Evolutionary conservation across 1,140 invertebrate species (phyloP), one percentile per base, ranked within the genome.

Genomic region (Pseudomyrmex dendroicus): DNA sequence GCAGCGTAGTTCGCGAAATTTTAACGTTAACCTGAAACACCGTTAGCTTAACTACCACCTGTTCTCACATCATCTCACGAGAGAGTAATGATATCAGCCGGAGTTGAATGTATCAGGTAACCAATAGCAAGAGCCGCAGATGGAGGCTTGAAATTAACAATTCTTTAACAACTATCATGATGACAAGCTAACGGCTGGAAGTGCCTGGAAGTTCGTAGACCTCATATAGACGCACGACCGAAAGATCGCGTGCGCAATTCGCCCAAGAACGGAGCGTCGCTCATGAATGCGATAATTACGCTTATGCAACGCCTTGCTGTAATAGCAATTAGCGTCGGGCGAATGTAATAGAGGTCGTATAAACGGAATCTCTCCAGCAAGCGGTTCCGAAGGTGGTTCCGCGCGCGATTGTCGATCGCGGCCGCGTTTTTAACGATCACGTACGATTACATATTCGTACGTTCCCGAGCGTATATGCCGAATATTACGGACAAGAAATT

Each of bases 281-380:
- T 86, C 73, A 73, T 76, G 77, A 66, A 76, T 50, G 82, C 80
- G 86, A 84, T 91, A 92, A 92, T 92, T 91, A 85, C 85, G 83
- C 87, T 92, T 93, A 89, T 88, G 91, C 90, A 93, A 93, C 86
- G 76, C 86, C 72, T 87, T 86, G 84, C 84, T 70, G 82, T 88
- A 90, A 89, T 85, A 89, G 89, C 89, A 91, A 93, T 93, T 93
- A 92, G 86, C 92, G 83, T 87, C 74, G 78, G 5, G 35, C 4
- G 50, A 2, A 85, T 90, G 91, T 87, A 86, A 91, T 88, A 73
- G 67, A 35, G 78, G 82, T 22, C 83, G 78, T 57, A 68, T 89
- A 89, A 91, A 83, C 73, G 68, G 64, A 82, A 72, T 76, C 82
- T 57, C 20, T 56, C 20, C 50, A 25, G 22, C 15, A 54, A 46